Conservation (phyloP, 2,888 invertebrate species). For the Archaeoteleia sp. region DNA sequence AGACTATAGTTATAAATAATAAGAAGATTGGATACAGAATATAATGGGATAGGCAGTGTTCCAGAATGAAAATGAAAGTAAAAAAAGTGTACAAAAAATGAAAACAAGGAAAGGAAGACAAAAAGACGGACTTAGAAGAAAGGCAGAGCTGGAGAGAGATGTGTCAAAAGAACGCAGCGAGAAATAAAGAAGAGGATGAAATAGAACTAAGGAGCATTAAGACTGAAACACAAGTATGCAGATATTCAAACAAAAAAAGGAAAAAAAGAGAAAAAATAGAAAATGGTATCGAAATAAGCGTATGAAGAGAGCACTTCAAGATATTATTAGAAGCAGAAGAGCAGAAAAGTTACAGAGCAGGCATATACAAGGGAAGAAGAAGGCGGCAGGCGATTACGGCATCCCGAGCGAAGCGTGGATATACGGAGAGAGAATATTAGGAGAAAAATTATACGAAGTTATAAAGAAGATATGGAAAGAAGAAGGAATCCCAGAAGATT, state of each 20-base stretch:
- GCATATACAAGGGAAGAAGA: background rate
- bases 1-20: constrained; percentile 6
- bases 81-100: constrained; percentile 9
- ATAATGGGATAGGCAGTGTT: constrained; percentile 15
- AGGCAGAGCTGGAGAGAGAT: too few relatives aligned
- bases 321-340: constrained; percentile 2
- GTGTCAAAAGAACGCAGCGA: too few relatives aligned
- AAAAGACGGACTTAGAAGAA: constrained; percentile 3
- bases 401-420: too few relatives aligned
- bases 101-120: constrained; percentile 3
- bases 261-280: constrained; percentile 6
- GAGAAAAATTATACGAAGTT: too few relatives aligned
- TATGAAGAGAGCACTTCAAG: constrained; percentile 7
- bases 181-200: constrained; percentile 9
- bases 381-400: background rate
- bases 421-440: background rate
- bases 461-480: background rate
- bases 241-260: constrained; percentile 14
- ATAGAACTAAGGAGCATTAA: too few relatives aligned
- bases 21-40: constrained; percentile 18
- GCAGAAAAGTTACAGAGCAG: background rate
- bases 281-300: background rate
- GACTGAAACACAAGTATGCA: constrained; percentile 28
- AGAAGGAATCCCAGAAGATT: background rate
- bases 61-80: constrained; percentile 9